Conservation (phyloP, 1,140 invertebrate species). For the Diploscapter pachys region DNA sequence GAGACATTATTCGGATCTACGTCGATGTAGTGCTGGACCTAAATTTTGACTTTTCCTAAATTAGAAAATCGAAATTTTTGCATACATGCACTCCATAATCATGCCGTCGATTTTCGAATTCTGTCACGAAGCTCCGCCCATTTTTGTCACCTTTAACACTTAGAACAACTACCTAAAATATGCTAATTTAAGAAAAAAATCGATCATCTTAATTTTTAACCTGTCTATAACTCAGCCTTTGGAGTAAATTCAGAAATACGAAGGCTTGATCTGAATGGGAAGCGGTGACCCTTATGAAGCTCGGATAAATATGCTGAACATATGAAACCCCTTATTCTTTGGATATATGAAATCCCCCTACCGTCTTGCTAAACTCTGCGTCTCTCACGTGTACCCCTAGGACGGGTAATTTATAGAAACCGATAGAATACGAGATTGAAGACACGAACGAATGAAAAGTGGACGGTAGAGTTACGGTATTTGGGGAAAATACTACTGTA, state of each 20-base stretch:
- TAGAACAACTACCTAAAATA: constrained; percentile 19
- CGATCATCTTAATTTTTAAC: constrained; percentile 73
- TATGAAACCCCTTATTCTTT: too few relatives aligned
- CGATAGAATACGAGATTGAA: constrained; percentile 91
- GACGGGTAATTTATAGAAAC: constrained; percentile 96
- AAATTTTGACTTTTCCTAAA: constrained; percentile 13
- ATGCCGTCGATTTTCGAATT: constrained; percentile 33
- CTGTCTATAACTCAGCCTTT: constrained; percentile 87
- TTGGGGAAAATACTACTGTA: too few relatives aligned
- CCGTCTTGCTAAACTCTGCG: constrained; percentile 87
- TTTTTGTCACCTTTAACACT: constrained; percentile 82
- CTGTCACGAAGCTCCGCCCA: constrained; percentile 44
- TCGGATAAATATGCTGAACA: constrained; percentile 83
- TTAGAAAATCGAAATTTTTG: not conserved
- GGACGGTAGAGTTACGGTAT: too few relatives aligned
- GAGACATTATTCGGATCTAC: constrained; percentile 28
- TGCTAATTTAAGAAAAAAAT: constrained; percentile 66
- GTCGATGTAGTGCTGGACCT: constrained; percentile 52
- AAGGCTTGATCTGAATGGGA: constrained; percentile 95
- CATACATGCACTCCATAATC: constrained; percentile 50
- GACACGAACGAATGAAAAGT: constrained; percentile 56
- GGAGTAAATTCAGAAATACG: constrained; percentile 90
- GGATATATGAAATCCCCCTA: too few relatives aligned
- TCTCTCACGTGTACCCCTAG: constrained; percentile 95
- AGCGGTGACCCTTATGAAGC: constrained; percentile 90